Evolutionary conservation across 2,797 vertebrate genomes (phyloP).

Genomic region (Galagoides demidoff): DNA sequence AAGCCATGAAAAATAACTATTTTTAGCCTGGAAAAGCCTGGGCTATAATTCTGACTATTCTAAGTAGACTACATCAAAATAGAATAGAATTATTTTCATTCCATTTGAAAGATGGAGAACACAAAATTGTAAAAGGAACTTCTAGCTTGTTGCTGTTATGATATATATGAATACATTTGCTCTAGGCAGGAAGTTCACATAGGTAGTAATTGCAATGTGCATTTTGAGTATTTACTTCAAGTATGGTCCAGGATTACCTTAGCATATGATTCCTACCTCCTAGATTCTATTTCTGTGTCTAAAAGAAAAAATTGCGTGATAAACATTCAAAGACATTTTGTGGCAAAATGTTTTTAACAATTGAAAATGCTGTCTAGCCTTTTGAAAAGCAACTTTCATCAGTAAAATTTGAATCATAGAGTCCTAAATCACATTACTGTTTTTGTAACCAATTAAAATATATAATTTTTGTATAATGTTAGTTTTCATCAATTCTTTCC

Average conservation of each 20-base stretch:
- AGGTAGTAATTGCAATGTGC: not conserved
- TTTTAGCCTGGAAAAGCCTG: not conserved
- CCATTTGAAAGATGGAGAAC: constrained; percentile 1
- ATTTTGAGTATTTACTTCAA: not conserved
- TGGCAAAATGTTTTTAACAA: constrained; percentile 25
- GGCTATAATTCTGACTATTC: constrained; percentile 16
- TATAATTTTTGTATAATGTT: not conserved
- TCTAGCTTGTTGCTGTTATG: not conserved
- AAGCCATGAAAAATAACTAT: not conserved
- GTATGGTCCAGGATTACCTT: not conserved
- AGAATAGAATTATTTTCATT: not conserved
- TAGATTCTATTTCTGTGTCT: not conserved
- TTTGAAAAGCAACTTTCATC: not conserved
- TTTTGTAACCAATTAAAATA: constrained; percentile 9
- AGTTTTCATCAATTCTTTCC: constrained; percentile 8
- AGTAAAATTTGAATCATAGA: not conserved
- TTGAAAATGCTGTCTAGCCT: constrained; percentile 14
- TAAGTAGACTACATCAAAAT: not conserved
- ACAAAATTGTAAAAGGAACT: not conserved
- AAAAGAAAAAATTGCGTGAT: not conserved
- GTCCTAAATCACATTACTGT: not conserved
- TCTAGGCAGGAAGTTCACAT: not conserved
- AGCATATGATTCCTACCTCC: not conserved
- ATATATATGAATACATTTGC: rapidly evolving
- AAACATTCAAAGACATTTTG: not conserved